Base-by-base conservation (phyloP, 2,888 invertebrate genomes). In the Aproaerema taeniolella region DNA sequence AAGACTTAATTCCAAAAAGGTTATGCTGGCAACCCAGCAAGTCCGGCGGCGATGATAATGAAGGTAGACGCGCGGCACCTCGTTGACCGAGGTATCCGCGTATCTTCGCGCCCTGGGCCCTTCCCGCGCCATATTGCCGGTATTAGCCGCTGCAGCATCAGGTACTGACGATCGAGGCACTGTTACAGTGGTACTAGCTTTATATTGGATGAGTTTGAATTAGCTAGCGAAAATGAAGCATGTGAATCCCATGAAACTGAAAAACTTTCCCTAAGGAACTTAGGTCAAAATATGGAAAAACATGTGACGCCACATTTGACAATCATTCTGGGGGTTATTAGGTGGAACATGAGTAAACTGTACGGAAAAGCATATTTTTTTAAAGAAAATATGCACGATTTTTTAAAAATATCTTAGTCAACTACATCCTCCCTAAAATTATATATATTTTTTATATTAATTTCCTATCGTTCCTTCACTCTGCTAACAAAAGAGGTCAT, bases 41-140 rank as follows among this genome's bases (percentile, higher is more conserved):
- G 56, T 62, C 65, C 61, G 44, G 41, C 47, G 66, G 67, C 61
- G 58, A 58, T 55, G 68, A 70, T 72, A 73, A 74, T 73, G 65
- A 69, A 62, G 60, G 50, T 54, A 52, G 58, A 52, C 59, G 52
- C 52, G 61, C 58, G 49, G 48, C 53, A 51, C 55, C 57, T 56
- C 50, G 58, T 49, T 52, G 58, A 48, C 44, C 48, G 46, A 44
- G 47, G 33, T 67, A n/a, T n/a, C n/a, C n/a, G n/a, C 20, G 43
- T 67, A 73, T 71, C 68, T 64, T 58, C 58, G 43, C 51, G 69
- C 77, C 67, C 50, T 52, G 37, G 73, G 76, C 70, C 35, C 35
- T 53, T 58, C 45, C 51, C 45, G 50, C 55, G 61, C 64, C n/a
- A n/a, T 71, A 71, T 72, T 71, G 70, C 63, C 26, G 4, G 26